phyloP scores from a whole-genome alignment of 1,140 invertebrate genomes.

The Bradysia coprophila region DNA sequence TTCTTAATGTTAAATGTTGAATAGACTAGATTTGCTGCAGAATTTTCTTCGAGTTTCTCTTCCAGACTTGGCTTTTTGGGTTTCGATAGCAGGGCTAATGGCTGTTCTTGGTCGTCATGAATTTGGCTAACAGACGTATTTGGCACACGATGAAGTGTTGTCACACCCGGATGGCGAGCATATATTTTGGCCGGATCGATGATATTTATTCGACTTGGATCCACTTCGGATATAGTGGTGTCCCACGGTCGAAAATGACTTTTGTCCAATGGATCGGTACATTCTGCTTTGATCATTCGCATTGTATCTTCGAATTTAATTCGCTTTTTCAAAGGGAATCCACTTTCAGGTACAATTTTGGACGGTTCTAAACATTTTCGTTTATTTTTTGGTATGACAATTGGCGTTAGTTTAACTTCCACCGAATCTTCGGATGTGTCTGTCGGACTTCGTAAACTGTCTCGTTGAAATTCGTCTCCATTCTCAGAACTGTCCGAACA shows the following conservation, averaged over 20 bases:
- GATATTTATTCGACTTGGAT: slow-evolving; percentile 5
- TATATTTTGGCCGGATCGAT: slow-evolving; percentile 21
- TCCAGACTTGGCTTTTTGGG: slow-evolving; percentile 3
- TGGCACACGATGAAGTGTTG: slow-evolving; percentile 16
- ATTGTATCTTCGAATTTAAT: slow-evolving; percentile 26
- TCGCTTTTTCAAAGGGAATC: slow-evolving; percentile 45
- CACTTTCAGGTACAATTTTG: slow-evolving; percentile 19
- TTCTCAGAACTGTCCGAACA: slow-evolving; percentile 36
- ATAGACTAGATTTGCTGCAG: background rate
- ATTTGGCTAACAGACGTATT: slow-evolving; percentile 8
- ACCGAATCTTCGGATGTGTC: slow-evolving; percentile 56
- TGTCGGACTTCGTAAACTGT: slow-evolving; percentile 35
- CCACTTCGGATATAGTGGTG: slow-evolving; percentile 12
- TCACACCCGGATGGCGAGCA: slow-evolving; percentile 24
- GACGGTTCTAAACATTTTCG: slow-evolving; percentile 52
- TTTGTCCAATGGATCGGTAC: too few relatives aligned
- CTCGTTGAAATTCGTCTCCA: slow-evolving; percentile 30
- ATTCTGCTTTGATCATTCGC: slow-evolving; percentile 8
- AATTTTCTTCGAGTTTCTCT: background rate
- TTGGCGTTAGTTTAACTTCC: slow-evolving; percentile 40
- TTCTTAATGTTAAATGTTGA: background rate
- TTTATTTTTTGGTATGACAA: slow-evolving; percentile 42
- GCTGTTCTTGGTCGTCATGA: slow-evolving; percentile 16
- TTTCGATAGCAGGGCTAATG: slow-evolving; percentile 13
- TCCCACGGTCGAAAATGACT: slow-evolving; percentile 32